phyloP scores from a whole-genome alignment of 2,113 vertebrate species.

The Marmota flaviventris region DNA sequence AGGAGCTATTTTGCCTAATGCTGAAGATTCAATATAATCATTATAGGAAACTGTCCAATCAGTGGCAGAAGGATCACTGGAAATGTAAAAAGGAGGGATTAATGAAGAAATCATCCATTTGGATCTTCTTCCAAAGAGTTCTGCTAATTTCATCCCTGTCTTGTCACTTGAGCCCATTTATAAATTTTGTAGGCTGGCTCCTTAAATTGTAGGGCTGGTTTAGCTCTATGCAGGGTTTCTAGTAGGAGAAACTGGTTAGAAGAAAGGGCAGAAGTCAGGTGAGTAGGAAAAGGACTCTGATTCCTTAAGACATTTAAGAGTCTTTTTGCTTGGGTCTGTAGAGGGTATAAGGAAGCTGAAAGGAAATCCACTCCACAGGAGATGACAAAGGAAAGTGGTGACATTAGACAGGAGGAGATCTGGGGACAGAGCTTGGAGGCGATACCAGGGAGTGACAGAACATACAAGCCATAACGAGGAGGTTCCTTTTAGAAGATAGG shows the following conservation, averaged over 20 bases:
- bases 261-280: not conserved
- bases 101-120: accelerated
- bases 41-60: not conserved
- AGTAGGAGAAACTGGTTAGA: not conserved
- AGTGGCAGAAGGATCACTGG: not conserved
- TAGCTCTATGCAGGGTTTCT: not conserved
- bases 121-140: not conserved
- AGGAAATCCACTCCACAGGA: not conserved
- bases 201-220: not conserved
- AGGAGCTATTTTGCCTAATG: not conserved
- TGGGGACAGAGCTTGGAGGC: not conserved
- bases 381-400: not conserved
- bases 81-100: not conserved
- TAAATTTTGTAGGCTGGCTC: accelerated
- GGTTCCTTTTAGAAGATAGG: not conserved
- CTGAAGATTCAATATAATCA: not conserved
- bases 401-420: not conserved
- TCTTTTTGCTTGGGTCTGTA: not conserved
- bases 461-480: not conserved
- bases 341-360: not conserved
- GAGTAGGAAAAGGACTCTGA: not conserved
- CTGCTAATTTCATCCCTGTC: not conserved
- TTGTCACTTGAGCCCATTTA: not conserved
- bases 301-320: not conserved
- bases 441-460: not conserved